Evolutionary conservation across 2,113 vertebrate species (phyloP).

Genomic region (Actenoides lindsayi): DNA sequence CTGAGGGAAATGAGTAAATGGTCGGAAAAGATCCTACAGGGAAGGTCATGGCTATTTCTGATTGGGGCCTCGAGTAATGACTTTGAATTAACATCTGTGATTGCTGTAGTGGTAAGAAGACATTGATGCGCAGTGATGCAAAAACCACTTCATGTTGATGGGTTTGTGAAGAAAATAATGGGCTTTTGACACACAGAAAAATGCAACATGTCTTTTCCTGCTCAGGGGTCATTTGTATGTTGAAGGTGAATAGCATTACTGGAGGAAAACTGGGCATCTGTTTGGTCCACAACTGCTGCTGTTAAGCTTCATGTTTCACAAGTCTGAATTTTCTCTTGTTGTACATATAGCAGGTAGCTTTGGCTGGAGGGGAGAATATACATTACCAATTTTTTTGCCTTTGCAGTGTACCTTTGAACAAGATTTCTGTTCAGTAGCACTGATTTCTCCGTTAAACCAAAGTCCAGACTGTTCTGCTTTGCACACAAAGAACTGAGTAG

Average conservation of each 20-base stretch:
- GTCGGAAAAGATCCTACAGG: not conserved
- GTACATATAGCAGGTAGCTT: not conserved
- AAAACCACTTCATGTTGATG: not conserved
- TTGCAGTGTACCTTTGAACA: not conserved
- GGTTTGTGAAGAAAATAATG: slow-evolving; percentile 8
- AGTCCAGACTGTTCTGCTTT: not conserved
- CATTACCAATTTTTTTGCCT: not conserved
- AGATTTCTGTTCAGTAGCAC: not conserved
- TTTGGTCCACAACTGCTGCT: not conserved
- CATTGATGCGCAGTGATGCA: slow-evolving; percentile 1
- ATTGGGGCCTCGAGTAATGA: not conserved
- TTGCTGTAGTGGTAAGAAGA: not conserved
- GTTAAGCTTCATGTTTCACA: not conserved
- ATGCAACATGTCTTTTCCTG: not conserved
- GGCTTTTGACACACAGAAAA: not conserved
- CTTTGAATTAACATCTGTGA: slow-evolving; percentile 37
- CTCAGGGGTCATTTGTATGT: not conserved
- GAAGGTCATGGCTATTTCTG: slow-evolving; percentile 23
- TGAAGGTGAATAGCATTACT: not conserved
- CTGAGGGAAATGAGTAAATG: not conserved
- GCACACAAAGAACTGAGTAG: not conserved
- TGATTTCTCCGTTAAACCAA: not conserved
- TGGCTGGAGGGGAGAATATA: not conserved
- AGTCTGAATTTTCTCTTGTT: not conserved
- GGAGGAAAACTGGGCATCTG: not conserved